These are phyloP conservation scores for Dilophus febrilis DNA, from an alignment of 2,888 invertebrate genomes.

Conservation along the genomic window DNA sequence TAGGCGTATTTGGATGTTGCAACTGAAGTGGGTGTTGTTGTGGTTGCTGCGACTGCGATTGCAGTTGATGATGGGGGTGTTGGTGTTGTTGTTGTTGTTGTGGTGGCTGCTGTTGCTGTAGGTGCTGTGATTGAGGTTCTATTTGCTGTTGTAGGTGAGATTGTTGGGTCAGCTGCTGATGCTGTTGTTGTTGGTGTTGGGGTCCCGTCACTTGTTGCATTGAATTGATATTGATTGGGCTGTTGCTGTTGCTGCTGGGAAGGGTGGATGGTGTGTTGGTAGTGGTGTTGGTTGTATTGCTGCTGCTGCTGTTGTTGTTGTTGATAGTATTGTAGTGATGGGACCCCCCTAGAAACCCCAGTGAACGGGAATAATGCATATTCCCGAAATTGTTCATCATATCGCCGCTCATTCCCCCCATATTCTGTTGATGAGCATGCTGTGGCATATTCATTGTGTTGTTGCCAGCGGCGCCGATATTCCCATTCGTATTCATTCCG, in stretches of 20 bases:
- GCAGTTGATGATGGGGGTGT: slow-evolving; percentile 11
- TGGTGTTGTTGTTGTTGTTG: too few relatives aligned
- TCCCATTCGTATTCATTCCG: slow-evolving; percentile 6
- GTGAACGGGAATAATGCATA: slow-evolving; percentile 44
- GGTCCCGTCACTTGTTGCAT: slow-evolving; percentile 3
- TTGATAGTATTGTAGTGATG: slow-evolving; percentile 28
- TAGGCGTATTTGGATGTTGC: slow-evolving; percentile 20
- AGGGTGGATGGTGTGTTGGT: too few relatives aligned
- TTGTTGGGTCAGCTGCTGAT: too few relatives aligned
- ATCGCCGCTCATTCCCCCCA: slow-evolving; percentile 6
- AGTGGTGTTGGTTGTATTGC: slow-evolving; percentile 4
- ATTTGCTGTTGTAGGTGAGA: slow-evolving; percentile 7
- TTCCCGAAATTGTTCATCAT: slow-evolving; percentile 33
- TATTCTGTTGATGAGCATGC: slow-evolving; percentile 4
- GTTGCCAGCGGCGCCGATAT: slow-evolving; percentile 3
- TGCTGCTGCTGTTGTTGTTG: slow-evolving; percentile 11
- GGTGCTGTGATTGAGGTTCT: slow-evolving; percentile 20
- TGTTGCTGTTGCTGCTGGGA: slow-evolving; percentile 16
- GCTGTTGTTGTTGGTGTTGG: slow-evolving; percentile 9
- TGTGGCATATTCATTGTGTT: neutral
- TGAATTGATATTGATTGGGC: slow-evolving; percentile 14
- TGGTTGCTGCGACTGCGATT: slow-evolving; percentile 27
- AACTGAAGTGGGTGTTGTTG: slow-evolving; percentile 28
- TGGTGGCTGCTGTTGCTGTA: slow-evolving; percentile 9
- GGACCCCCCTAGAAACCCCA: slow-evolving; percentile 48